A percentile compares a stretch with the other conserved stretches of the same genome.
Evolutionary conservation across 2,113 vertebrate genomes (phyloP).

Genomic region (Nannobrachium achirus): DNA sequence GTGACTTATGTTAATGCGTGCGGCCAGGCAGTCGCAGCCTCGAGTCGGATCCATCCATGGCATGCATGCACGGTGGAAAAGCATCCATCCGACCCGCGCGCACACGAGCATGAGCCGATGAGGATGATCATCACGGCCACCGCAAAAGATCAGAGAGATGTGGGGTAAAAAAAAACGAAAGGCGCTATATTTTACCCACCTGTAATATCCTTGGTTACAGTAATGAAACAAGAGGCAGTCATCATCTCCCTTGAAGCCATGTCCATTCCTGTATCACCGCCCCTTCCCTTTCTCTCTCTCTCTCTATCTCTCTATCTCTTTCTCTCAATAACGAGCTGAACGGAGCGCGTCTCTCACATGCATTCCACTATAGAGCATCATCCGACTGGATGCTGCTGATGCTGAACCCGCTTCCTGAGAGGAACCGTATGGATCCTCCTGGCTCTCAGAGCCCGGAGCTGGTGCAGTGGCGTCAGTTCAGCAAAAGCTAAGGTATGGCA

Average conservation of each 20-base stretch:
- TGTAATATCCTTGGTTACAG: slow-evolving; percentile 78
- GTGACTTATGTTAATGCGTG: too few species aligned
- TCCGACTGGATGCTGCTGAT: slow-evolving; percentile 77
- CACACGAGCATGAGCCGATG: slow-evolving; percentile 6
- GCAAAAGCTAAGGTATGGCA: too few species aligned
- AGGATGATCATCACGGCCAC: slow-evolving; percentile 13
- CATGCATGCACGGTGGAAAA: slow-evolving; percentile 36
- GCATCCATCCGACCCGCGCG: slow-evolving; percentile 37
- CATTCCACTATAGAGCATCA: slow-evolving; percentile 84
- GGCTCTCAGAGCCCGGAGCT: not conserved
- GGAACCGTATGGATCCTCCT: slow-evolving; percentile 52
- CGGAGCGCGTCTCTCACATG: slow-evolving; percentile 71
- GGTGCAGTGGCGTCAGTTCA: too few species aligned
- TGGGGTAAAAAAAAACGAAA: slow-evolving; percentile 7
- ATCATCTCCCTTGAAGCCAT: slow-evolving; percentile 82
- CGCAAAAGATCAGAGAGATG: slow-evolving; percentile 27
- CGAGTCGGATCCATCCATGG: too few species aligned
- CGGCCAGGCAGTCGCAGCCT: too few species aligned
- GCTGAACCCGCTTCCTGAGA: slow-evolving; percentile 72
- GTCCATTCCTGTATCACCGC: slow-evolving; percentile 61
- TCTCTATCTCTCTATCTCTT: slow-evolving; percentile 62
- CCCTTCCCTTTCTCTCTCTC: slow-evolving; percentile 54
- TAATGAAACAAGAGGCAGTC: slow-evolving; percentile 70
- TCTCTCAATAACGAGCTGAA: slow-evolving; percentile 59
- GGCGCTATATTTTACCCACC: slow-evolving; percentile 66